These are phyloP conservation scores for Athalia rosae DNA, from an alignment of 2,888 invertebrate genomes.

Conservation along the genomic window DNA sequence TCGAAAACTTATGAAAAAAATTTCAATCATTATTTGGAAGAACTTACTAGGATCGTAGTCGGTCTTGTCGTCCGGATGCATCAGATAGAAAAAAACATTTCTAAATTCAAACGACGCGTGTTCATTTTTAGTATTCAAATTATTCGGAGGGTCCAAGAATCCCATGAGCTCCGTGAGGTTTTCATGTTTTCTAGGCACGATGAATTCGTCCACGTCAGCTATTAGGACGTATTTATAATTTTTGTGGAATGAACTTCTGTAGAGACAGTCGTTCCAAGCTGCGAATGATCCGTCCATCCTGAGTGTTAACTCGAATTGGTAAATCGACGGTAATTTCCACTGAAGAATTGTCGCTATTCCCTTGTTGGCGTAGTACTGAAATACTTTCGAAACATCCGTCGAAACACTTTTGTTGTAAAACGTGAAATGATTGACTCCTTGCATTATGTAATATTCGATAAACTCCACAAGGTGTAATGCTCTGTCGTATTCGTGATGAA, in stretches of 20 bases:
- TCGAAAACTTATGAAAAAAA: neutral
- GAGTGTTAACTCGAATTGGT: constrained; percentile 68
- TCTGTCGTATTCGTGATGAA: constrained; percentile 72
- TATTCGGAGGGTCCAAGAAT: constrained; percentile 49
- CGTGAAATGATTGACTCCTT: constrained; percentile 74
- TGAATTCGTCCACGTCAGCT: constrained; percentile 66
- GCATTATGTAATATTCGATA: constrained; percentile 73
- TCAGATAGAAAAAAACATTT: constrained; percentile 74
- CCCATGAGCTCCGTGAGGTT: constrained; percentile 57
- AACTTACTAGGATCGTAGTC: constrained; percentile 53
- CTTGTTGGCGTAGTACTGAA: constrained; percentile 67
- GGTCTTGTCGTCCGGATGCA: constrained; percentile 72
- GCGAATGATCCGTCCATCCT: constrained; percentile 68
- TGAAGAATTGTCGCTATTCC: constrained; percentile 69
- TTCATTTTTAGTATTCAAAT: constrained; percentile 57
- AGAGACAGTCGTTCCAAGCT: constrained; percentile 66
- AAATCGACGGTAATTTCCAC: constrained; percentile 69
- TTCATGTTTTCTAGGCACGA: constrained; percentile 60
- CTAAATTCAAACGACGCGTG: constrained; percentile 73
- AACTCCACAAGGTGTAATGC: constrained; percentile 74
- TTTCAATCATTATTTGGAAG: neutral
- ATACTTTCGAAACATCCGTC: constrained; percentile 67
- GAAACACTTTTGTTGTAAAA: constrained; percentile 73
- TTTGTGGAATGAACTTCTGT: constrained; percentile 65
- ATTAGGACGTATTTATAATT: constrained; percentile 58